Base-by-base conservation (phyloP, 2,888 invertebrate species). In the Epistrophe eligans region DNA sequence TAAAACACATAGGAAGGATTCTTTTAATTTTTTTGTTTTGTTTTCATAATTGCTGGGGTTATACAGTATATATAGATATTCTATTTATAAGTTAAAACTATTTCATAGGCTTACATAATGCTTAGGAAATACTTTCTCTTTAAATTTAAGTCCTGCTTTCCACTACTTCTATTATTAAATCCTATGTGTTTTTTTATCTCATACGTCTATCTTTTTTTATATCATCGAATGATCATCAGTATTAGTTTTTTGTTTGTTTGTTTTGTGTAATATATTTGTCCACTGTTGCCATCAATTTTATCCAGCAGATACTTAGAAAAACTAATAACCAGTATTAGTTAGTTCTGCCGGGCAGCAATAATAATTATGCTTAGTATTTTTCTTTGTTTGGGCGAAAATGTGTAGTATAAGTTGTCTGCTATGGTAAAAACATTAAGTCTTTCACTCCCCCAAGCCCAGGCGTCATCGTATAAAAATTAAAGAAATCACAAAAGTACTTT, bases 401-500 rank as follows among this genome's bases (percentile, higher is more conserved):
- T 64, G 45, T 80, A 50, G 17, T 19, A 17, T 77, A 64, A 48
- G 43, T 72, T 72, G 64, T 72, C 67, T 67, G 57, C 15, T 72
- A 38, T 76, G 64, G 50, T 77, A 76, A 71, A n/a, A 45, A 74
- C 64, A 77, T 55, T 79, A 11, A 38, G 13, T 55, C 24, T 55
- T 73, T 70, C 62, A 57, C 64, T 62, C 72, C 28, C 24, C 40
- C 55, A 70, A 17, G 60, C 70, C 50, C 73, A 17, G 17, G 50
- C 48, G 38, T 43, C 84, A 73, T 50, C 50, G 58, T 71, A 79
- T 82, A 73, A 73, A 84, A 85, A 71, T 55, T 55, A 79, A 79
- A 74, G 79, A 81, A 77, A 85, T 85, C 85, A 85, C 85, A 85
- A 85, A 85, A 85, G 81, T 82, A 82, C 62, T 82, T 85, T 85